A percentile compares a stretch with the other conserved stretches of the same genome.
Conservation (phyloP, 2,888 invertebrate genomes). For the Eugnorisma glareosa region DNA sequence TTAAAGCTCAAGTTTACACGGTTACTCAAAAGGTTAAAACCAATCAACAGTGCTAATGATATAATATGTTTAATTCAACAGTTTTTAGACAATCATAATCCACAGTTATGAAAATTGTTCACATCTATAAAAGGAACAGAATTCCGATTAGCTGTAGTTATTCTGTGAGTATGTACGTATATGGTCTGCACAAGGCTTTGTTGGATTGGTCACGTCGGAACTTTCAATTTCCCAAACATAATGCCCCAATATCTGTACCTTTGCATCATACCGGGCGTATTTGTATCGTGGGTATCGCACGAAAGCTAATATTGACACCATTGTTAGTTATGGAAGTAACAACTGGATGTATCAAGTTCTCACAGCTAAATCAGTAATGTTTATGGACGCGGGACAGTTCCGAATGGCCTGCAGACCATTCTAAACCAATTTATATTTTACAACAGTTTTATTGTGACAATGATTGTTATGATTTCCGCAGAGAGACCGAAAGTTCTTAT, state of each 20-base stretch:
- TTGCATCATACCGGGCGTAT: constrained; percentile 64
- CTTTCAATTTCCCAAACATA: constrained; percentile 69
- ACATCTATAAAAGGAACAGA: constrained; percentile 57
- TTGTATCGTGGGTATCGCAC: constrained; percentile 58
- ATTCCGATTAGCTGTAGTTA: constrained; percentile 47
- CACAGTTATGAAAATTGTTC: constrained; percentile 41
- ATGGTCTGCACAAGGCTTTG: constrained; percentile 65
- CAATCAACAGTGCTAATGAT: constrained; percentile 42
- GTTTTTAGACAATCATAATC: constrained; percentile 49
- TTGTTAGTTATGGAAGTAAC: constrained; percentile 34
- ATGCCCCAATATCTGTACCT: constrained; percentile 54
- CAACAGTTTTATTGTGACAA: constrained; percentile 33
- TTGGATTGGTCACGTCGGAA: constrained; percentile 64
- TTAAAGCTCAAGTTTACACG: constrained; percentile 35
- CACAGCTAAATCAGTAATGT: constrained; percentile 45
- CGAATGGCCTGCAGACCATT: constrained; percentile 19
- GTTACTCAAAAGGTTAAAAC: constrained; percentile 44
- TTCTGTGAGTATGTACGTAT: constrained; percentile 46
- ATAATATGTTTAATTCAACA: constrained; percentile 48
- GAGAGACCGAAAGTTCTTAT: constrained; percentile 19
- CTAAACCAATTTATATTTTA: constrained; percentile 46
- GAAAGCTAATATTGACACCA: constrained; percentile 60
- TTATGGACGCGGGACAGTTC: constrained; percentile 37
- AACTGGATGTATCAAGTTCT: constrained; percentile 44
- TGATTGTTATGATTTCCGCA: constrained; percentile 46